Evolutionary conservation across 2,888 invertebrate genomes (phyloP), one percentile per base, ranked within the genome.

Genomic region (Drosophila nigricruria): DNA sequence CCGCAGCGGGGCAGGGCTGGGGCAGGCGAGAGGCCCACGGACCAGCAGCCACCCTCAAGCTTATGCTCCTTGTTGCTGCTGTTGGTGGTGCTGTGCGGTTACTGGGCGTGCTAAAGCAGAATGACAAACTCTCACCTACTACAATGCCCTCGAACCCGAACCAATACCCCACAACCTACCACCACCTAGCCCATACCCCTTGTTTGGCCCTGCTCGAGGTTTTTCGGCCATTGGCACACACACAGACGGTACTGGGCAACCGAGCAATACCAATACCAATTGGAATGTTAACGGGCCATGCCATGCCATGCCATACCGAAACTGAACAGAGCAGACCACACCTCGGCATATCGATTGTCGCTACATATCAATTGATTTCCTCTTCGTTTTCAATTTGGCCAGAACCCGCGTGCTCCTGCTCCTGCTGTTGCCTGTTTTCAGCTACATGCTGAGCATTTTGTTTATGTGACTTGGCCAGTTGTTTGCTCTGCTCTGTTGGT

Each of bases 301-400:
- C 42, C 69, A 47, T 20, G 27, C 47, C 58, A n/a, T n/a, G 23
- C 47, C 69, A 36, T n/a, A 52, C 45, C 50, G 16, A 5, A 27
- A 38, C 42, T 45, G 20, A 45, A 42, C 57, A 53, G 30, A 62
- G 63, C 78, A 73, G 59, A 65, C 54, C 86, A 62, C 69, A 74
- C 54, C 72, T 72, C 71, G 71, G 65, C 73, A 73, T 89, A 85
- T 90, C 88, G 88, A 88, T 89, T 90, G 85, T 79, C 75, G 89
- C 82, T 74, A 71, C 74, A 73, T 73, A 81, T 84, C 89, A 91
- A 90, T 90, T 90, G 90, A 84, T 89, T 89, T 87, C 84, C 83
- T 88, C 80, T 88, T 82, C 79, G 87, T 77, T 90, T 90, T 89
- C 88, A 89, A 88, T 84, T 89, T 89, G 60, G 64, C 54, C 81